Base-by-base conservation (phyloP, 1,140 invertebrate species). In the Drosophila littoralis region DNA sequence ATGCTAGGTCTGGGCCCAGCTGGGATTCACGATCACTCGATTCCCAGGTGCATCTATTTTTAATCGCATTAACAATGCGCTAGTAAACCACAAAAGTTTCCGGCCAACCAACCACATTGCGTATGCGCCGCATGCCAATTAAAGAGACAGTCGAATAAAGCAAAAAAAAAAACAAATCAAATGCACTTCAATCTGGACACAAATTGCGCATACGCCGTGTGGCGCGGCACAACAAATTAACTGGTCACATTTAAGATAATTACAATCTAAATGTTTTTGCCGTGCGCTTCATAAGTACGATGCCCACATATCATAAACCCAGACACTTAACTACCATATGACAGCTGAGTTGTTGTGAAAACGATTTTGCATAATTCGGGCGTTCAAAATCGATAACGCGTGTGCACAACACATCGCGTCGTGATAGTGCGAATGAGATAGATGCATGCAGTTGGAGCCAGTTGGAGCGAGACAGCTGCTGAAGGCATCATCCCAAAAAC, bases 361-460 rank as follows among this genome's bases (percentile, higher is more conserved):
- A 48, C 17, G 55, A 77, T 89, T 88, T 79, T 72, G 82, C 79
- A 84, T 89, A 72, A 89, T 88, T 88, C 75, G 78, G 55, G 66
- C 79, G 74, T 71, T 80, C 67, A 54, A 75, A 89, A 89, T 89
- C 81, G 84, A 81, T 84, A 81, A 79, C 58, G 57, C 63, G 65
- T 66, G 64, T 28, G 22, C 22, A 28, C 50, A 66, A 46, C 65
- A 38, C 59, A 45, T 32, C 38, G 4, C 10, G 15, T 45, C n/a
- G 15, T 58, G 42, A 54, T 38, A 1, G 46, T 28, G 45, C 12
- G 42, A 12, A n/a, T 17, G 40, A 0, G 36, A 15, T 43, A n/a
- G 36, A 5, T 28, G 9, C 17, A 5, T 9, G 15, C 3, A 40
- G 17, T 2, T 8, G 1, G 57, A 9, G 33, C 12, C 3, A 40